Conservation (phyloP, 2,113 vertebrate genomes). For the Sinocyclocheilus rhinocerous region DNA sequence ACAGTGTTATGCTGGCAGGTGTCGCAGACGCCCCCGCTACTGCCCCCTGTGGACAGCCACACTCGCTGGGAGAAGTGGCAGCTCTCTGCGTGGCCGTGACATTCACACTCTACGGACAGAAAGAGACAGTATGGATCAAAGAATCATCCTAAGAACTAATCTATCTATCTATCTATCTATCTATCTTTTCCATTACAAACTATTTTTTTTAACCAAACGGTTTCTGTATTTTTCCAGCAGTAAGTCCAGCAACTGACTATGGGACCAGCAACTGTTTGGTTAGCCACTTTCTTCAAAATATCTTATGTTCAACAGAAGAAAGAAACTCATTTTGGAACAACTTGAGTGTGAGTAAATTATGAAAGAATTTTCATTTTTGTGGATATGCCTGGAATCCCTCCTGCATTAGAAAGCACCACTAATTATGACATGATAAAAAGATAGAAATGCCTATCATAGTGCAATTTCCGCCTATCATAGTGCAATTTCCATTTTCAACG, state of each 20-base stretch:
- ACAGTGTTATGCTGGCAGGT: slow-evolving; percentile 83
- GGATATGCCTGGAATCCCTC: neutral
- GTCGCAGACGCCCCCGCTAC: slow-evolving; percentile 81
- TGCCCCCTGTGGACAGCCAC: slow-evolving; percentile 80
- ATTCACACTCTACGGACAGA: slow-evolving; percentile 77
- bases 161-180: no score
- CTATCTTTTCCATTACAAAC: no score
- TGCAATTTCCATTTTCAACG: neutral
- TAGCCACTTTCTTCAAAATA: no score
- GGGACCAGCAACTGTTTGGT: no score
- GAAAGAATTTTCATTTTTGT: neutral
- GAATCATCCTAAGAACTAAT: neutral
- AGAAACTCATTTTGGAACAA: no score
- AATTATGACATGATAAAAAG: neutral
- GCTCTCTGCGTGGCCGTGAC: slow-evolving; percentile 82
- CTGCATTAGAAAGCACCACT: neutral
- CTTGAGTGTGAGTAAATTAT: no score
- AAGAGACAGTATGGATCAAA: neutral
- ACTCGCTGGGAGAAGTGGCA: slow-evolving; percentile 81
- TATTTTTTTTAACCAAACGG: no score
- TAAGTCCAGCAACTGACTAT: no score
- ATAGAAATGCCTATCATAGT: neutral
- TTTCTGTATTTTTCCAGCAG: no score
- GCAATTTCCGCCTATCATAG: neutral
- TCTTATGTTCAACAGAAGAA: neutral